Percentiles rank a stretch among this genome's conserved stretches.
These are phyloP conservation scores for Lepidochrysops patricia DNA, from an alignment of 2,888 invertebrate species.

Conservation along the genomic window DNA sequence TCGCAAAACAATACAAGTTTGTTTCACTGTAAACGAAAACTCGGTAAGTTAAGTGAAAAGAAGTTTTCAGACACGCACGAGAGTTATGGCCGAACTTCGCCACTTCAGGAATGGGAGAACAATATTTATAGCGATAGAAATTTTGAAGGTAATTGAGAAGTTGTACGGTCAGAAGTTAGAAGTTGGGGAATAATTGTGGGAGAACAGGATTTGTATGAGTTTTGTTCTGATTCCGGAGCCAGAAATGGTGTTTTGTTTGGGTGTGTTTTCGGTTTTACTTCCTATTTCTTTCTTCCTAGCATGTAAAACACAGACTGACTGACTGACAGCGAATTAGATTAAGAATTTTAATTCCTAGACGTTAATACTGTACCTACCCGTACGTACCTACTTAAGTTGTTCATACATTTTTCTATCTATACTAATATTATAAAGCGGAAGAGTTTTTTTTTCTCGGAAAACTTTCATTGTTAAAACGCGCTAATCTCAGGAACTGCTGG, in stretches of 20 bases:
- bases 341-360: no score
- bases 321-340: no score
- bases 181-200: conserved; percentile 12
- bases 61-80: conserved; percentile 43
- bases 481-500: no score
- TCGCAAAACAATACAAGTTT: neutral
- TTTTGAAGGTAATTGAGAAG: conserved; percentile 24
- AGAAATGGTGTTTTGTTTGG: neutral
- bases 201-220: conserved; percentile 13
- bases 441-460: no score
- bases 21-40: conserved; percentile 30
- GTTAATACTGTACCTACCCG: no score
- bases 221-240: neutral
- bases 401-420: no score
- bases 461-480: no score
- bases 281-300: no score
- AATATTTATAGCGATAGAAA: conserved; percentile 28
- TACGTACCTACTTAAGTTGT: no score
- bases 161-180: conserved; percentile 17
- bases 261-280: neutral
- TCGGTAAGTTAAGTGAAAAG: conserved; percentile 41
- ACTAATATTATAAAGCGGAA: no score
- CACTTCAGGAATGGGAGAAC: conserved; percentile 33
- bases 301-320: no score
- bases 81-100: conserved; percentile 56